A percentile compares a stretch with the other conserved stretches of the same genome.
Conservation (phyloP, 2,113 vertebrate genomes). For the Anseranas semipalmata region DNA sequence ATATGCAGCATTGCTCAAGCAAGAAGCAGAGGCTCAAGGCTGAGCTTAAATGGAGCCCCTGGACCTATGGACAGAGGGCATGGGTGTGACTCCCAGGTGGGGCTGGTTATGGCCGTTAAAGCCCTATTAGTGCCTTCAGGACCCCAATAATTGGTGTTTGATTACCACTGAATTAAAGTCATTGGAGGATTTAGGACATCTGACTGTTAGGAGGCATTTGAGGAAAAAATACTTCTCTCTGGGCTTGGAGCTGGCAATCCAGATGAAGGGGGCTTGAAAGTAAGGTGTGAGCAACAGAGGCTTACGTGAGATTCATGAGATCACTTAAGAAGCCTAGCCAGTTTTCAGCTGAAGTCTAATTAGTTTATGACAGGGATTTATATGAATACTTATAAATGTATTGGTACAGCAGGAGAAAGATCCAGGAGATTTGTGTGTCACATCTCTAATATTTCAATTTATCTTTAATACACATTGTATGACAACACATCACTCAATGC, state of each 20-base stretch:
- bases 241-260: background rate
- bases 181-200: background rate
- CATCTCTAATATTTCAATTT: background rate
- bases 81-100: background rate
- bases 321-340: background rate
- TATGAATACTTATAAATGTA: background rate
- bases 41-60: background rate
- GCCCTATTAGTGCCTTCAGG: background rate
- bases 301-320: background rate
- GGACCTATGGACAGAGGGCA: background rate
- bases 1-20: rapidly evolving
- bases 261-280: background rate
- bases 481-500: background rate
- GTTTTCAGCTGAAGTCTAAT: background rate
- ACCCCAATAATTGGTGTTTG: background rate
- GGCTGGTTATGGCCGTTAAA: background rate
- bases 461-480: background rate
- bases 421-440: background rate
- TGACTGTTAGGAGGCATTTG: background rate
- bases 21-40: rapidly evolving
- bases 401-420: background rate
- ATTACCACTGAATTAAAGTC: background rate
- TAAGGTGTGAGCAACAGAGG: background rate
- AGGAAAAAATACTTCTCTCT: background rate
- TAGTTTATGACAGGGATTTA: background rate